Evolutionary conservation across 2,113 vertebrate species (phyloP).

Genomic region (Sminthopsis crassicaudata): DNA sequence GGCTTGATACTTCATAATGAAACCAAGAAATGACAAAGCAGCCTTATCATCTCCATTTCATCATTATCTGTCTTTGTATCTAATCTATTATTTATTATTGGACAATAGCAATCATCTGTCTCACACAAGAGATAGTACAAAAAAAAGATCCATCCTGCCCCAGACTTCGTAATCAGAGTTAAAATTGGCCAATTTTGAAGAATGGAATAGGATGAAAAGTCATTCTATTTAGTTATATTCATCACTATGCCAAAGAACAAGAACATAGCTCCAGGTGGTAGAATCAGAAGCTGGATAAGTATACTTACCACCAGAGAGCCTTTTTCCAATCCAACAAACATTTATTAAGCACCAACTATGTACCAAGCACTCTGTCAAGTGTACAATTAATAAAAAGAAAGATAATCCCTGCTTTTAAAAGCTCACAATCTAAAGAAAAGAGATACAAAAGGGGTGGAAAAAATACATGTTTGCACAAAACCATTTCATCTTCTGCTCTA

Average conservation of each 20-base stretch:
- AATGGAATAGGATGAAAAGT: neutral
- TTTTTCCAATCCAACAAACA: neutral
- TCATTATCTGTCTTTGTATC: neutral
- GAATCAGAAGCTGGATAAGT: neutral
- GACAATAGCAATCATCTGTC: neutral
- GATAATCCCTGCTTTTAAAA: neutral
- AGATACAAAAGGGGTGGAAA: neutral
- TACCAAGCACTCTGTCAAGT: neutral
- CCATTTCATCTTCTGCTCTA: neutral
- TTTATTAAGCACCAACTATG: neutral
- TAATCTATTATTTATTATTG: slow-evolving; percentile 22
- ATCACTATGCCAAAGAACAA: neutral
- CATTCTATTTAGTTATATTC: neutral
- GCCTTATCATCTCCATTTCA: neutral
- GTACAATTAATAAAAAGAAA: neutral
- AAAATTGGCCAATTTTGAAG: neutral
- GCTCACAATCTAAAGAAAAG: neutral
- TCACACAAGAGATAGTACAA: neutral
- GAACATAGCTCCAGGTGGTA: neutral
- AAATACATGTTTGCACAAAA: neutral
- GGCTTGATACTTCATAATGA: slow-evolving; percentile 28
- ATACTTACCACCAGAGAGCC: neutral
- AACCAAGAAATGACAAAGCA: neutral
- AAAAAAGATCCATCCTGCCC: neutral
- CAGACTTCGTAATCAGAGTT: neutral